Conservation (phyloP, 2,797 vertebrate species). For the Nyctalus aviator region DNA sequence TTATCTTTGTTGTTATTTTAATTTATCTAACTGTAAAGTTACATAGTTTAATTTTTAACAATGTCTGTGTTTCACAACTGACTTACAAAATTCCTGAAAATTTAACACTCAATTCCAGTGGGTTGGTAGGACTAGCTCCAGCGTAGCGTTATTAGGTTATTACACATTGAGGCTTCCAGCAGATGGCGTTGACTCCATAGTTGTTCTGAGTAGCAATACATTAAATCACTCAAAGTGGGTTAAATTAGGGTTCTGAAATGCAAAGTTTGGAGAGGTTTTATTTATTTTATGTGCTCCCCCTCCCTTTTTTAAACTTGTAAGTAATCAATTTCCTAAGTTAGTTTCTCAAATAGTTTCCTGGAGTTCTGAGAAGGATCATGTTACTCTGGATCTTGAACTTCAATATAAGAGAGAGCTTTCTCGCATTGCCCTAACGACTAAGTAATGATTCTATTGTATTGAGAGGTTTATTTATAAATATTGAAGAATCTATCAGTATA, state of each 20-base stretch:
- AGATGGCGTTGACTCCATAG: not conserved
- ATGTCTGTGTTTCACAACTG: not conserved
- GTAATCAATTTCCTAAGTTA: slow-evolving; percentile 27
- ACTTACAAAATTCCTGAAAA: slow-evolving; percentile 21
- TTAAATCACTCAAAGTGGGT: not conserved
- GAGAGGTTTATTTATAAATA: slow-evolving; percentile 35
- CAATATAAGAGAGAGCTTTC: not conserved
- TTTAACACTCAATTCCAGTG: not conserved
- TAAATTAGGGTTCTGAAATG: not conserved
- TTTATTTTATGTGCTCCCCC: not conserved
- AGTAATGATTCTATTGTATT: not conserved
- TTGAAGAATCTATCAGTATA: not conserved
- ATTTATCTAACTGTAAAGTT: not conserved
- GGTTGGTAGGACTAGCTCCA: not conserved
- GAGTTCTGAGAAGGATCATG: not conserved
- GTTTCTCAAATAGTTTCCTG: not conserved
- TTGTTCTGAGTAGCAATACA: not conserved
- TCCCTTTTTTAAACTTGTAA: not conserved
- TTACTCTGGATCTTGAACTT: not conserved
- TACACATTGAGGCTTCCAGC: not conserved
- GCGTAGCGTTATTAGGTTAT: not conserved
- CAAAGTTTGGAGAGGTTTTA: slow-evolving; percentile 28
- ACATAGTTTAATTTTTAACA: slow-evolving; percentile 47
- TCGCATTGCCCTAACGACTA: not conserved
- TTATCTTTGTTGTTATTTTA: slow-evolving; percentile 28